Evolutionary conservation across 2,888 invertebrate species (phyloP).

Genomic region (Lypha dubia): DNA sequence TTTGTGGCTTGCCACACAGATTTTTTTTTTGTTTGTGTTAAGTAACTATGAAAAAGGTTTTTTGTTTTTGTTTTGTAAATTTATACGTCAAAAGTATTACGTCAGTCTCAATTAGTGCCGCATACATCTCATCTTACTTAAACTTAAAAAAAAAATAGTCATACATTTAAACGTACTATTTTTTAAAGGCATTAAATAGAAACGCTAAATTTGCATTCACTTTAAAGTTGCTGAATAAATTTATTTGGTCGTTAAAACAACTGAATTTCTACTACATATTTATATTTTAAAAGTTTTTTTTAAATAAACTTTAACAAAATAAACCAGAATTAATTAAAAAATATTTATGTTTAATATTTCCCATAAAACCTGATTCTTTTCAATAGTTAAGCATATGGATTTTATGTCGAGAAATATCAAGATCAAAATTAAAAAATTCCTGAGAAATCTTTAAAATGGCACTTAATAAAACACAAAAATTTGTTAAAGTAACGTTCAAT

Average conservation of each 20-base stretch:
- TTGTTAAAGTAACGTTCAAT: too few species aligned
- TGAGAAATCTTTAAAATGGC: too few species aligned
- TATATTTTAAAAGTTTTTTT: background rate
- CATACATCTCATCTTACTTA: constrained; percentile 44
- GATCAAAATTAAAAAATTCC: too few species aligned
- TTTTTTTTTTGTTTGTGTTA: constrained; percentile 6
- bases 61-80: constrained; percentile 2
- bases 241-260: background rate
- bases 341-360: too few species aligned
- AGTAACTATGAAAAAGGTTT: background rate
- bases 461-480: too few species aligned
- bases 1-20: constrained; percentile 12
- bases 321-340: too few species aligned
- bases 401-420: too few species aligned
- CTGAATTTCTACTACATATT: background rate
- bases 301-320: background rate
- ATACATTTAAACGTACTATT: background rate
- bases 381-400: too few species aligned
- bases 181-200: background rate
- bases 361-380: too few species aligned
- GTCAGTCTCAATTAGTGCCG: constrained; percentile 31
- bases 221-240: constrained; percentile 8
- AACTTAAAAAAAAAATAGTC: background rate
- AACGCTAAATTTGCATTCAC: constrained; percentile 10
- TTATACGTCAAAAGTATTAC: constrained; percentile 27